Conservation (phyloP, 2,797 vertebrate genomes). For the Enteromius paludinosus region DNA sequence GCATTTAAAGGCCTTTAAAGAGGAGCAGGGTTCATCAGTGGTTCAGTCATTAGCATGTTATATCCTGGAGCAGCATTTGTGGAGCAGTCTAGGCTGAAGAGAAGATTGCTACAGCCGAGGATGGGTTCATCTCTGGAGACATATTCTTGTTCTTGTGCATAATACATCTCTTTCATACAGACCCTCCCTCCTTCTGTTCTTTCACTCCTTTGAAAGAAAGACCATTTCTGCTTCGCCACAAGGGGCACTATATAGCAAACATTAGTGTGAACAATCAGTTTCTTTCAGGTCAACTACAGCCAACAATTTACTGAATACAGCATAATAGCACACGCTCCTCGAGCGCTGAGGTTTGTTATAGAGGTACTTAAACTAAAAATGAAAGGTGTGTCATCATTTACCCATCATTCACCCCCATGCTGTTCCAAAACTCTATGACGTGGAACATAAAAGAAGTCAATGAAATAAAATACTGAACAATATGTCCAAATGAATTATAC, state of each 20-base stretch:
- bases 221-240: neutral
- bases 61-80: constrained; percentile 38
- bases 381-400: neutral
- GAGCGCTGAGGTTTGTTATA: neutral
- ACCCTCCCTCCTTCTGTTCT: neutral
- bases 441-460: neutral
- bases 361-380: neutral
- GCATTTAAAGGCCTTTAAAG: constrained; percentile 74
- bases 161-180: constrained; percentile 17
- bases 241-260: neutral
- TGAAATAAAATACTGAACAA: neutral
- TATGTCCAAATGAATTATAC: neutral
- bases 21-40: constrained; percentile 60
- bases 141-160: constrained; percentile 15
- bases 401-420: neutral
- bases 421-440: neutral
- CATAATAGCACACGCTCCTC: neutral
- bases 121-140: constrained; percentile 24
- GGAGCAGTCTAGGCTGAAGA: neutral
- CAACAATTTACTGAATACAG: neutral
- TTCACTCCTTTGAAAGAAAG: neutral
- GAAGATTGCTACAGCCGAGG: neutral
- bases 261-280: constrained; percentile 1
- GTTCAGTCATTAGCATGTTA: constrained; percentile 69
- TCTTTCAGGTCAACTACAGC: neutral